A percentile compares a stretch with the other conserved stretches of the same genome.
These are phyloP conservation scores for Origma solitaria DNA, from an alignment of 2,113 vertebrate genomes.

Conservation along the genomic window DNA sequence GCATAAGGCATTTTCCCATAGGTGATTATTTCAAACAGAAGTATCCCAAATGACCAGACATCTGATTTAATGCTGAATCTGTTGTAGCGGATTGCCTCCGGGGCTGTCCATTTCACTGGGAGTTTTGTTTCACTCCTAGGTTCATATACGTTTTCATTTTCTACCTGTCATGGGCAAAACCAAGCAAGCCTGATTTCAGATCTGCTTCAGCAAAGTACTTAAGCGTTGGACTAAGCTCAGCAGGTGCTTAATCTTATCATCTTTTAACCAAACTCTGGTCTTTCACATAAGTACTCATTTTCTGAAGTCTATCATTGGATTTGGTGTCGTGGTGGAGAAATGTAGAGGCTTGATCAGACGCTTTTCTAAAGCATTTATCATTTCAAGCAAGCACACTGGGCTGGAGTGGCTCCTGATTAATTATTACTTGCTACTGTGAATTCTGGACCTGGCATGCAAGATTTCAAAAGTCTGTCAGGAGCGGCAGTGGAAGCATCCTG, in stretches of 20 bases:
- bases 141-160: conserved; percentile 84
- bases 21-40: conserved; percentile 94
- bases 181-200: conserved; percentile 2
- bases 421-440: conserved; percentile 11
- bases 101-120: conserved; percentile 97
- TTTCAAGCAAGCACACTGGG: background rate
- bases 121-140: conserved; percentile 83
- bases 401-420: conserved; percentile 26
- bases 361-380: conserved; percentile 8
- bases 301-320: background rate
- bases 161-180: conserved; percentile 68
- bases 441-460: background rate
- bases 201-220: background rate
- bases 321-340: background rate
- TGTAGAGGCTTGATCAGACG: background rate
- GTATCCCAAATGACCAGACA: conserved; percentile 94
- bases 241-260: background rate
- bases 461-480: background rate
- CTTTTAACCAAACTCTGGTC: background rate
- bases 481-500: background rate
- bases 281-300: background rate
- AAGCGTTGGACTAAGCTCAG: background rate
- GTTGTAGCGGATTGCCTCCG: conserved; percentile 80
- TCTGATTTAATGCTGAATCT: conserved; percentile 94
- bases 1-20: conserved; percentile 90